phyloP scores from a whole-genome alignment of 2,888 invertebrate species.

The Imbricaverruca yamaguchii region DNA sequence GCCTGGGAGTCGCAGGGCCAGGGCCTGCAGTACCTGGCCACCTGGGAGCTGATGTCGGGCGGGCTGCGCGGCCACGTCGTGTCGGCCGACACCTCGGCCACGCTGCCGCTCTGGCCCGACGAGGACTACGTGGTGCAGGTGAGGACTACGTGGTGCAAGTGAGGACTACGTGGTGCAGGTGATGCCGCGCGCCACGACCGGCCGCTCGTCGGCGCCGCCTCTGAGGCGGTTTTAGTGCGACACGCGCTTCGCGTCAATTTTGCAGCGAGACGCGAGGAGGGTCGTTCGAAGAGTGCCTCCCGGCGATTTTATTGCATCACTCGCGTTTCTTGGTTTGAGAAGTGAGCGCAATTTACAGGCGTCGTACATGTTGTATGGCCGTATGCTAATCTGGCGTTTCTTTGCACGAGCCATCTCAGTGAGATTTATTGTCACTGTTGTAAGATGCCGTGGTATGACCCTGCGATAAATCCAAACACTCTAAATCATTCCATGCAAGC shows the following conservation, averaged over 20 bases:
- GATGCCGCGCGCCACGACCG: too few relatives aligned
- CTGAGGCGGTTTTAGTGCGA: too few relatives aligned
- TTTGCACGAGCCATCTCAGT: neutral
- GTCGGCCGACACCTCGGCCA: neutral
- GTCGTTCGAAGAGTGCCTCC: neutral
- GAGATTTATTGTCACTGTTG: neutral
- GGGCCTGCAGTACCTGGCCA: neutral
- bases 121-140: neutral
- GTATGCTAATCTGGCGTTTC: neutral
- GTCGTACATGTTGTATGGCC: neutral
- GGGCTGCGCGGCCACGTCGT: neutral
- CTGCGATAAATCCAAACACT: neutral
- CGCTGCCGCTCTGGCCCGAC: slow-evolving; percentile 8
- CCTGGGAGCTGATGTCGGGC: slow-evolving; percentile 18
- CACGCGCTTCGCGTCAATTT: too few relatives aligned
- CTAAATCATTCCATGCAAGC: neutral
- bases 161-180: too few relatives aligned
- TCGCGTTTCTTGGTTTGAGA: neutral
- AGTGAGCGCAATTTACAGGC: neutral
- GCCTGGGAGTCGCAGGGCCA: neutral
- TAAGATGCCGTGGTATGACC: neutral
- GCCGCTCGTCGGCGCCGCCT: too few relatives aligned
- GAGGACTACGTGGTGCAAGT: slow-evolving; percentile 6
- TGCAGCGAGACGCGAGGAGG: neutral
- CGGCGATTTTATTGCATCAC: neutral